Conservation (phyloP, 2,888 invertebrate species). For the Hololepta plana region DNA sequence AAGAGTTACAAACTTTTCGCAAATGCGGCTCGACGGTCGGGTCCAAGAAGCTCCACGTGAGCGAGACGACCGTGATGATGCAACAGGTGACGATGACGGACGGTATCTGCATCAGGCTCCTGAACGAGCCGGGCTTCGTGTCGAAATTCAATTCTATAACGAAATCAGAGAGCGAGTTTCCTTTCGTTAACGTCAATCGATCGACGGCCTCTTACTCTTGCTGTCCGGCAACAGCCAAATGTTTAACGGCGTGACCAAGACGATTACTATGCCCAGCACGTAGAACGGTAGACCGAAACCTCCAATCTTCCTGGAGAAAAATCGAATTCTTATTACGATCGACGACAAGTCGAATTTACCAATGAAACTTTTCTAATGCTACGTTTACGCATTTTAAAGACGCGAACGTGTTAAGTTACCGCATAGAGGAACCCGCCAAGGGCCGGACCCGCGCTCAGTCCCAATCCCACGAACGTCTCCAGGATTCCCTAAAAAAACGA, state of each 20-base stretch:
- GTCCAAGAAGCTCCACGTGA: conserved; percentile 58
- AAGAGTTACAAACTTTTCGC: conserved; percentile 26
- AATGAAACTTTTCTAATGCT: no score
- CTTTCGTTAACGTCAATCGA: conserved; percentile 31
- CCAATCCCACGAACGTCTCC: conserved; percentile 63
- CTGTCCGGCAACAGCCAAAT: conserved; percentile 37
- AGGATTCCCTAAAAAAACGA: conserved; percentile 39
- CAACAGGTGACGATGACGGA: conserved; percentile 48
- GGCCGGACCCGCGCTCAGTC: conserved; percentile 65
- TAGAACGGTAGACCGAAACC: conserved; percentile 67
- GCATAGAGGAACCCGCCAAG: conserved; percentile 59
- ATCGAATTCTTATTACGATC: no score
- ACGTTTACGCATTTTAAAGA: not conserved
- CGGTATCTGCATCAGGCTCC: conserved; percentile 43
- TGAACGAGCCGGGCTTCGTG: conserved; percentile 37
- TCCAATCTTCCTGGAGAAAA: conserved; percentile 47
- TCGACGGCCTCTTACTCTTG: conserved; percentile 30
- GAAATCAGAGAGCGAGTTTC: not conserved
- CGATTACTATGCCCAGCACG: conserved; percentile 46
- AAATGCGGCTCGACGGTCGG: conserved; percentile 60
- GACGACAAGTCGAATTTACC: no score
- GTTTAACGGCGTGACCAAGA: conserved; percentile 44
- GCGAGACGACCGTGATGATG: conserved; percentile 49
- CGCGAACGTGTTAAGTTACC: no score
- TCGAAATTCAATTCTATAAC: no score